Conservation (phyloP, 2,888 invertebrate genomes). For the Pimpla rufipes region DNA sequence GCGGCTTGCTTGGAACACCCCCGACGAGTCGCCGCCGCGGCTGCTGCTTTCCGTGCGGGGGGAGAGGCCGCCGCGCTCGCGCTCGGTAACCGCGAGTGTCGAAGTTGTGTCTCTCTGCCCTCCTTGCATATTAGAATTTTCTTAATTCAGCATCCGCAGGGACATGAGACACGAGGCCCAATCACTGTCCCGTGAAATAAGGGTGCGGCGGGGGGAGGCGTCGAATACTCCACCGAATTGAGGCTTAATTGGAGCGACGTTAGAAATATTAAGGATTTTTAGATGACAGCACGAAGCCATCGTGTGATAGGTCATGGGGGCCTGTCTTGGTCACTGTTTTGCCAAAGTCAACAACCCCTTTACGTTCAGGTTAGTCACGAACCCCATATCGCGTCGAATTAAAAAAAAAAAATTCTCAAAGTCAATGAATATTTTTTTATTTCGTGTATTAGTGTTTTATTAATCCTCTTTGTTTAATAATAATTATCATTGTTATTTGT, state of each 20-base stretch:
- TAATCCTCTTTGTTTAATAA: neutral
- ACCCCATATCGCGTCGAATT: neutral
- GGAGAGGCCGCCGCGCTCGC: neutral
- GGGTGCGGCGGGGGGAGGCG: constrained; percentile 1
- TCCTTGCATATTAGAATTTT: neutral
- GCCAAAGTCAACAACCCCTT: constrained; percentile 81
- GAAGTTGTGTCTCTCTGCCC: neutral
- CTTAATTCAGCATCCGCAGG: constrained; percentile 14
- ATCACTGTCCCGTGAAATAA: constrained; percentile 4
- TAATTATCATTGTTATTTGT: neutral
- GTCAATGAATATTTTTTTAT: neutral
- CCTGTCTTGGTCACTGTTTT: constrained; percentile 86
- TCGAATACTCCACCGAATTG: neutral
- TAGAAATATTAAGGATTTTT: constrained; percentile 68
- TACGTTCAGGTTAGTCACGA: constrained; percentile 78
- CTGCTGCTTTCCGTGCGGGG: neutral
- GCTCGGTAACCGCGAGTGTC: neutral
- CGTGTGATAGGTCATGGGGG: constrained; percentile 85
- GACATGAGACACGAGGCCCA: constrained; percentile 17
- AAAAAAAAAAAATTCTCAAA: neutral
- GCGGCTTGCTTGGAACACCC: neutral
- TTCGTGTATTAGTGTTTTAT: neutral
- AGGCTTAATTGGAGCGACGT: constrained; percentile 37
- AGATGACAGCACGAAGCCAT: constrained; percentile 79
- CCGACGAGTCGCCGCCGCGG: neutral